A percentile compares a stretch with the other conserved stretches of the same genome.
Conservation (phyloP, 2,797 vertebrate species). For the Chlorospingus flavigularis region DNA sequence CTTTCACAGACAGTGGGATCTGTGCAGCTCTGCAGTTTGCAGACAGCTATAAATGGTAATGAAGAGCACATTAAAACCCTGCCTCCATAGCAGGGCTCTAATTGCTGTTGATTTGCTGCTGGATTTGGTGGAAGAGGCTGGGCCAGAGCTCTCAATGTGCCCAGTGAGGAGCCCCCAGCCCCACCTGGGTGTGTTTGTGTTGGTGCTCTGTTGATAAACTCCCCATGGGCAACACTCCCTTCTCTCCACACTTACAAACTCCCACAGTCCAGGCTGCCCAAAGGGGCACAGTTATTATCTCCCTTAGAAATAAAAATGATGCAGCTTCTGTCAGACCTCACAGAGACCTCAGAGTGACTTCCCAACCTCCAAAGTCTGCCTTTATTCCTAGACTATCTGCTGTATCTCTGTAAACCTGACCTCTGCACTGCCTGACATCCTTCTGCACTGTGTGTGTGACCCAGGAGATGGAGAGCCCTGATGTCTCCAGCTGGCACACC, state of each 20-base stretch:
- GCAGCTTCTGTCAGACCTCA: background rate
- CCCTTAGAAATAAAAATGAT: background rate
- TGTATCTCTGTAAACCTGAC: background rate
- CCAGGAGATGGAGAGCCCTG: background rate
- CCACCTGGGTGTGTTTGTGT: background rate
- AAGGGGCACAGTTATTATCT: background rate
- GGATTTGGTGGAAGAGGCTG: background rate
- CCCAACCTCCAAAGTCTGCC: background rate
- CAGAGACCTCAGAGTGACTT: background rate
- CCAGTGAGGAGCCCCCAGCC: background rate
- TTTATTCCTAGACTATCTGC: background rate
- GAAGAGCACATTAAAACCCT: background rate
- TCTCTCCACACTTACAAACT: background rate
- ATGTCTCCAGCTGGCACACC: background rate
- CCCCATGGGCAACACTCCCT: background rate
- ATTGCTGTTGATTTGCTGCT: conserved; percentile 54
- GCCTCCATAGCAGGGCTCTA: background rate
- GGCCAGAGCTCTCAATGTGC: background rate
- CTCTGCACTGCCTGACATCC: background rate
- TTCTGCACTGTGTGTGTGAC: background rate
- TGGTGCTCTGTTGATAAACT: background rate
- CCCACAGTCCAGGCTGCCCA: background rate
- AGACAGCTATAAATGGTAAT: conserved; percentile 43
- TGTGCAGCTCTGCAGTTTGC: background rate
- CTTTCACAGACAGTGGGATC: background rate